Conservation (phyloP, 2,113 vertebrate species). For the Semnopithecus entellus region DNA sequence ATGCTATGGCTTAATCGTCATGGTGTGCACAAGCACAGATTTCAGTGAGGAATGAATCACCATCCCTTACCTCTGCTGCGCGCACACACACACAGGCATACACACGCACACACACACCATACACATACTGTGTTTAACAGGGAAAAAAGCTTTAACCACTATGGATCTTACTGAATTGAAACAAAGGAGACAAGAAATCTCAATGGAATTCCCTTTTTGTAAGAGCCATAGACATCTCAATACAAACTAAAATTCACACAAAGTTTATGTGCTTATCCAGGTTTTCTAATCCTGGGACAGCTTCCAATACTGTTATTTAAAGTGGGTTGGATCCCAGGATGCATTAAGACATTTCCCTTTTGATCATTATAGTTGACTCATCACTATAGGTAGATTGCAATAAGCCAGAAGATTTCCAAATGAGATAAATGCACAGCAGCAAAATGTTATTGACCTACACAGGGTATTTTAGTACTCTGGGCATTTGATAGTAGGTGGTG, state of each 20-base stretch:
- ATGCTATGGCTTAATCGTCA: background rate
- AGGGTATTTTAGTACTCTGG: conserved; percentile 13
- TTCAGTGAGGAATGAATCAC: background rate
- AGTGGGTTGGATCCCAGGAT: conserved; percentile 53
- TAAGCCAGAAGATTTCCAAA: conserved; percentile 58
- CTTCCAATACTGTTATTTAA: conserved; percentile 62
- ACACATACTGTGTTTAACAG: background rate
- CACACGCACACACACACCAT: too few relatives aligned
- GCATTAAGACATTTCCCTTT: conserved; percentile 58
- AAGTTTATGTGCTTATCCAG: conserved; percentile 36
- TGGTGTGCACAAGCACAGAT: background rate
- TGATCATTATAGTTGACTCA: conserved; percentile 60
- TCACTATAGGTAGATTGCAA: conserved; percentile 45
- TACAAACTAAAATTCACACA: conserved; percentile 54
- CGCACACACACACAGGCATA: accelerated
- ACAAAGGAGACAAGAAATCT: conserved; percentile 66
- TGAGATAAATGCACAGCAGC: background rate
- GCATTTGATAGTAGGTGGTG: background rate
- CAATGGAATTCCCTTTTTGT: conserved; percentile 56
- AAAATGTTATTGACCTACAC: conserved; percentile 32
- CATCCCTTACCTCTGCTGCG: background rate
- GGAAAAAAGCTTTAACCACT: background rate
- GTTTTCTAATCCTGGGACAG: conserved; percentile 58
- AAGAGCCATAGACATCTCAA: conserved; percentile 63
- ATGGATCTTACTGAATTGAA: conserved; percentile 48